A percentile compares a stretch with the other conserved stretches of the same genome.
Conservation (phyloP, 1,140 invertebrate species). For the Orussus abietinus region DNA sequence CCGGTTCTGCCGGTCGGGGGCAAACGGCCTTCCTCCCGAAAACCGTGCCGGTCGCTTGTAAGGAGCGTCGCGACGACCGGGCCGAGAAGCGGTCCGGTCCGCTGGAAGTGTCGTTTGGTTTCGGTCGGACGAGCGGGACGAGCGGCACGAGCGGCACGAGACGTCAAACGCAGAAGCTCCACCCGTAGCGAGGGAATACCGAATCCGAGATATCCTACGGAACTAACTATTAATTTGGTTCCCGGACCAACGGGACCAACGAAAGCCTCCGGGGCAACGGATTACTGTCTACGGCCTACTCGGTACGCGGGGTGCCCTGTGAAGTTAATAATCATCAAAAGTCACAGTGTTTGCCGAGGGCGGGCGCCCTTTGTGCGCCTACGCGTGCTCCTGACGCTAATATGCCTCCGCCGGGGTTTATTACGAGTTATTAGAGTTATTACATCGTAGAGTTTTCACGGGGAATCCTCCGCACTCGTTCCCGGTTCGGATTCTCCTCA, state of each 20-base stretch:
- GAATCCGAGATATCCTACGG: constrained; percentile 44
- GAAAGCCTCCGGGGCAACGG: constrained; percentile 47
- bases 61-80: neutral
- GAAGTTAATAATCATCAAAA: constrained; percentile 57
- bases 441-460: constrained; percentile 46
- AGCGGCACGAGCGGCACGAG: constrained; percentile 25
- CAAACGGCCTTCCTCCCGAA: no score
- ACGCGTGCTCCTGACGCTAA: constrained; percentile 54
- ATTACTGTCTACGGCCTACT: constrained; percentile 43
- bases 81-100: constrained; percentile 12
- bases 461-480: no score
- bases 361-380: constrained; percentile 48
- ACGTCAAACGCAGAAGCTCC: constrained; percentile 27
- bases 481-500: no score
- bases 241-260: constrained; percentile 35
- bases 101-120: constrained; percentile 17
- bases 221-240: constrained; percentile 54
- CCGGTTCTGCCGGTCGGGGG: no score
- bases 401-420: constrained; percentile 52
- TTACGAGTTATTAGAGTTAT: constrained; percentile 53
- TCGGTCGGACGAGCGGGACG: no score
- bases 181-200: constrained; percentile 28
- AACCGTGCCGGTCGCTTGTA: no score
- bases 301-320: constrained; percentile 35
- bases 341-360: constrained; percentile 54